Evolutionary conservation across 1,140 invertebrate species (phyloP), one percentile per base, ranked within the genome.

Genomic region (Pseudomyrmex concolor): DNA sequence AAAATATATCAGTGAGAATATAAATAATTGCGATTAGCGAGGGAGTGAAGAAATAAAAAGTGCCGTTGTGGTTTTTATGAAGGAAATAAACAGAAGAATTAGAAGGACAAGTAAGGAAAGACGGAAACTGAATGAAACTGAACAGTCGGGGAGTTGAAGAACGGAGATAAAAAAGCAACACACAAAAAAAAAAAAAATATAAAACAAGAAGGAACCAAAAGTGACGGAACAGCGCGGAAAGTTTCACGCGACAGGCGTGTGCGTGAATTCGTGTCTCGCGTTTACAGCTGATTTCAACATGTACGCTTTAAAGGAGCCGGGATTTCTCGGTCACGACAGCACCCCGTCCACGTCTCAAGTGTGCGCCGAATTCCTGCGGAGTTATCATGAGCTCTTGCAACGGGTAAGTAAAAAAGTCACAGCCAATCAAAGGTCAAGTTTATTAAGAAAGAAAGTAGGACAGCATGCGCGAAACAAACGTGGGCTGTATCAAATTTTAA

Each of bases 371-470:
- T 93, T 92, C 73, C 84, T 93, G n/a, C 80, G 88, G 7, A 84
- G 81, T 54, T 93, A 93, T 71, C 89, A 92, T 89, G 91, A 92
- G 15, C 85, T 92, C 1, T 84, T 93, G 12, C 92, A 93, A 86
- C 89, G 90, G 89, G 92, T 93, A 85, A 86, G 90, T 89, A 45
- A 34, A 45, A n/a, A 13, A 7, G 4, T 59, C 12, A 10, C 62
- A 22, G 22, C 60, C 57, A 63, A 50, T 48, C 19, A 17, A 19
- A 25, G 4, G 0, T 4, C 48, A 19, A 54, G 48, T 51, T 77
- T 43, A 54, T 4, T 15, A n/a, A 66, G 43, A 8, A 62, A 62
- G 5, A 43, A 9, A n/a, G 22, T 74, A 74, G 51, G 60, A 55
- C 57, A 64, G 71, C 2, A 15, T 8, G 12, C 50, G 48, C 5